Evolutionary conservation across 2,797 vertebrate species (phyloP).

Genomic region (Picus viridis): DNA sequence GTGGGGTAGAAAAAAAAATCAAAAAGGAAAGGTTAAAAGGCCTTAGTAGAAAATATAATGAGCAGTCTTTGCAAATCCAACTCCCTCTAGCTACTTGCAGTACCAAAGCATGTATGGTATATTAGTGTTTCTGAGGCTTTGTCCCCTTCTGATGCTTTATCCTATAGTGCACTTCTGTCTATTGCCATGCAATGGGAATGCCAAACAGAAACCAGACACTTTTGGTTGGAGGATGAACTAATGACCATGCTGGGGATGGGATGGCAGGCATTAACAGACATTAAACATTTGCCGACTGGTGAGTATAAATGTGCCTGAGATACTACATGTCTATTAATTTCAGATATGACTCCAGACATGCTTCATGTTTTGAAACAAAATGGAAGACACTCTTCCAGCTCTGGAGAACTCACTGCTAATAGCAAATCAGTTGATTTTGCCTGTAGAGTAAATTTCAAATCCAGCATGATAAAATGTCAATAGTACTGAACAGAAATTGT

Average conservation of each 20-base stretch:
- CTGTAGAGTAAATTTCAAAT: background rate
- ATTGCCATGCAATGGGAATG: background rate
- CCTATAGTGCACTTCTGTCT: background rate
- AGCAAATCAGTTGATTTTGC: background rate
- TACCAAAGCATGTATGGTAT: background rate
- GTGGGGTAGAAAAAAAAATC: fast-evolving
- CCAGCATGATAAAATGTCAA: background rate
- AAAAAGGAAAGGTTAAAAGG: background rate
- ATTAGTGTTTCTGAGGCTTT: background rate
- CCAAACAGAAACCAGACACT: background rate
- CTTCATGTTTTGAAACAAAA: background rate
- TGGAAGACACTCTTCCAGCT: background rate
- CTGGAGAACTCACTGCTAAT: background rate
- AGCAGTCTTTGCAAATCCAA: background rate
- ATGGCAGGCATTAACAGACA: background rate
- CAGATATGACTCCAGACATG: background rate
- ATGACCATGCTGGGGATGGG: background rate
- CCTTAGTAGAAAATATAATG: background rate
- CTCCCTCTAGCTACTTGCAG: background rate
- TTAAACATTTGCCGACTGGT: background rate
- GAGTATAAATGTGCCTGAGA: background rate
- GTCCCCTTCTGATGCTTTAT: background rate
- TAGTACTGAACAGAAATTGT: background rate
- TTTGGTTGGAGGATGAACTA: background rate
- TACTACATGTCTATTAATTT: background rate